Evolutionary conservation across 2,888 invertebrate genomes (phyloP).

Genomic region (Polymixis flavicincta): DNA sequence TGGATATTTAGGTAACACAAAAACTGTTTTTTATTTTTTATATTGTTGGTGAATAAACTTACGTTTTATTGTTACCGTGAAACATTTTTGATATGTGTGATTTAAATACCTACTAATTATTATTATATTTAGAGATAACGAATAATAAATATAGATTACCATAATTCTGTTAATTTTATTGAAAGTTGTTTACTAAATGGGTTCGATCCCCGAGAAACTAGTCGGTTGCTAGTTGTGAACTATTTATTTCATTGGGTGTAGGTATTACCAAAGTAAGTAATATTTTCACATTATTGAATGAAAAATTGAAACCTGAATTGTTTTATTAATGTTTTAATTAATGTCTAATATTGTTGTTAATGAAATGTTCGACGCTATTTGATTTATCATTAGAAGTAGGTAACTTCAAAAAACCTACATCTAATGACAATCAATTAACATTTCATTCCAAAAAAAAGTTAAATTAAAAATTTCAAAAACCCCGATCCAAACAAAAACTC

Average conservation of each 20-base stretch:
- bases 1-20: not conserved
- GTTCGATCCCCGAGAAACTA: not conserved
- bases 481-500: no score
- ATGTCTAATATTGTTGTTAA: not conserved
- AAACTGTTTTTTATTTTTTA: not conserved
- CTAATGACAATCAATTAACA: not conserved
- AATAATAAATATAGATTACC: constrained; percentile 1
- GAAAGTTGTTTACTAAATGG: not conserved
- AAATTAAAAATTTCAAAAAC: no score
- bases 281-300: not conserved
- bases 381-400: not conserved
- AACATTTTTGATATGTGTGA: not conserved
- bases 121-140: not conserved
- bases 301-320: not conserved
- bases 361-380: not conserved
- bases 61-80: not conserved
- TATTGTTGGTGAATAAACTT: not conserved
- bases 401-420: not conserved
- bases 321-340: not conserved
- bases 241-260: not conserved
- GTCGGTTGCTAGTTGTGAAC: no score
- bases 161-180: not conserved
- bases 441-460: not conserved
- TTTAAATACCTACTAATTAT: not conserved
- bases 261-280: not conserved